A percentile compares a stretch with the other conserved stretches of the same genome.
These are phyloP conservation scores for Prunella strophiata DNA, from an alignment of 2,797 vertebrate genomes.

Conservation along the genomic window DNA sequence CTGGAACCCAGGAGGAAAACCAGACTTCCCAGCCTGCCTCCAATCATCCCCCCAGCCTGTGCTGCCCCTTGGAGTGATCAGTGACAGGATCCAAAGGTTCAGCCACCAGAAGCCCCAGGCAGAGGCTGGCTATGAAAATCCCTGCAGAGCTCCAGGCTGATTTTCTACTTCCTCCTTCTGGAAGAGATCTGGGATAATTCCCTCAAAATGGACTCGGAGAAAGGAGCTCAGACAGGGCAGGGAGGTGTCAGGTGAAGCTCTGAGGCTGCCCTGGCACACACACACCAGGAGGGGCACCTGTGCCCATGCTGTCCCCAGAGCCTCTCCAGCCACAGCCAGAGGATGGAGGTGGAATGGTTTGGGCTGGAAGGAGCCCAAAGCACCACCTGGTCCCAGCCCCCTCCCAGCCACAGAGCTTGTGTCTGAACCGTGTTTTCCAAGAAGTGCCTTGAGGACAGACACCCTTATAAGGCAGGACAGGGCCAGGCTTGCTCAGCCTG, in stretches of 20 bases:
- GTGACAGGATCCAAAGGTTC: neutral
- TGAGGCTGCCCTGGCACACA: neutral
- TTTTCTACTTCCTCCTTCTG: neutral
- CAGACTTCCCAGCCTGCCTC: neutral
- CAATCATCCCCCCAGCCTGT: neutral
- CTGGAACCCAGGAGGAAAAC: neutral
- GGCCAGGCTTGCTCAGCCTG: neutral
- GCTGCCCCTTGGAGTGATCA: neutral
- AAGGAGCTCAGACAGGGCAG: neutral
- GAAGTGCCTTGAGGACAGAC: neutral
- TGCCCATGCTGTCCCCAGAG: neutral
- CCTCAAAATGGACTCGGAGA: rapidly evolving
- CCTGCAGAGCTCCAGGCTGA: neutral
- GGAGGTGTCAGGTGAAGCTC: neutral
- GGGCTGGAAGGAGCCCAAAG: neutral
- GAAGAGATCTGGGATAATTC: neutral
- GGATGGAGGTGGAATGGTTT: rapidly evolving
- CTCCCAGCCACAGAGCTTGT: rapidly evolving
- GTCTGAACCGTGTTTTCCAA: rapidly evolving
- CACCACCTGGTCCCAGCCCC: rapidly evolving
- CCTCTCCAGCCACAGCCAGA: neutral
- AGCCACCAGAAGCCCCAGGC: neutral
- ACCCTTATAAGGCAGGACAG: neutral
- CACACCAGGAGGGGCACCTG: neutral
- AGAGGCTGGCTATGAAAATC: neutral